Evolutionary conservation across 2,797 vertebrate genomes (phyloP).

Genomic region (Eulemur coronatus): DNA sequence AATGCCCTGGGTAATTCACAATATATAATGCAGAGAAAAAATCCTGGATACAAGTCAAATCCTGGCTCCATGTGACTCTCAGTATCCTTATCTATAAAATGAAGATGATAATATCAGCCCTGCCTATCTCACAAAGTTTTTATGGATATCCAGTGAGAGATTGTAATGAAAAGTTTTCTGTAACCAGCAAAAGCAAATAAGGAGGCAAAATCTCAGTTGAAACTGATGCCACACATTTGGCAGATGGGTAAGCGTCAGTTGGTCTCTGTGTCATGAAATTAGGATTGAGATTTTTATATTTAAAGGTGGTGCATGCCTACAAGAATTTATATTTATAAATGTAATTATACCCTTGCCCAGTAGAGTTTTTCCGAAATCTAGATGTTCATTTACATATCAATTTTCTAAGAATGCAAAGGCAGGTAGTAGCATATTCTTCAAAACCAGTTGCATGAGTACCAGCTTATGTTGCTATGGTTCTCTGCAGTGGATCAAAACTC

Average conservation of each 20-base stretch:
- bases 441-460: background rate
- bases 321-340: background rate
- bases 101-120: background rate
- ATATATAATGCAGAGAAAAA: background rate
- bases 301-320: background rate
- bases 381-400: background rate
- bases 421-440: background rate
- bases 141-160: background rate
- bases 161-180: background rate
- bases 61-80: background rate
- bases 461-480: background rate
- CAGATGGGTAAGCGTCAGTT: background rate
- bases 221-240: background rate
- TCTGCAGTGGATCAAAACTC: background rate
- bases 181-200: background rate
- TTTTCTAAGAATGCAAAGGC: background rate
- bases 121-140: background rate
- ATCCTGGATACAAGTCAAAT: background rate
- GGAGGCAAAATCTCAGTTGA: background rate
- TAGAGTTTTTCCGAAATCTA: background rate
- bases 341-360: background rate
- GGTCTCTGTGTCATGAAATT: background rate
- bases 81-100: constrained; percentile 6
- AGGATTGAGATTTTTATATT: background rate
- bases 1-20: background rate